Base-by-base conservation (phyloP, 2,113 vertebrate species). In the Lophura nycthemera region DNA sequence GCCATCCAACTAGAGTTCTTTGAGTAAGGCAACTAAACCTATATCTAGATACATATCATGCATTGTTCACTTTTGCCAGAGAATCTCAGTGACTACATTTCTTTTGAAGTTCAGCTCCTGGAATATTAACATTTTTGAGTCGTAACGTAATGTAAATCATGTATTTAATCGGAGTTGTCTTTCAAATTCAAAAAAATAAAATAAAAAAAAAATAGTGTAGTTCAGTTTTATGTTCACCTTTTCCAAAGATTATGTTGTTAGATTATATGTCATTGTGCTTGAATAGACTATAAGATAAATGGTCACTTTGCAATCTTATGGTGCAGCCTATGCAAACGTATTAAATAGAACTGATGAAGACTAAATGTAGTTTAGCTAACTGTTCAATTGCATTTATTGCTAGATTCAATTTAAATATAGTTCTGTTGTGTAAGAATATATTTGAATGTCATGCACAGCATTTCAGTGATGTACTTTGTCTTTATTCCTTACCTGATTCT, bases 281-380 rank as follows among this genome's bases (percentile, higher is more conserved):
- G 34, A 80, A 60, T 6, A 66, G 50, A 60, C 21, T 82, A 59
- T 50, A 84, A 79, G 42, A 36, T 64, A 21, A 65, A 92, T 63
- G 34, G 34, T 82, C 54, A 27, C 34, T 61, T 67, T 81, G 43
- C 30, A 77, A 64, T 66, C 24, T 60, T 87, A 3, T 30, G 27
- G 22, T 84, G 73, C 42, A 54, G 38, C 8, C 27, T 85, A 11
- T 57, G 29, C 24, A 87, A 90, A 77, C 10, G 74, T 72, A 64
- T 40, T 86, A 66, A 93, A 77, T 80, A 70, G n/a, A 72, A 60
- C 42, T 40, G 77, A 74, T 92, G 38, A 38, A 38, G 38, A 38
- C 38, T 38, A 89, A 88, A 85, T 72, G 32, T 25, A 70, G 56
- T 89, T 96, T 78, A 89, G 27, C 17, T 67, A 88, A 77, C 36